phyloP scores from a whole-genome alignment of 2,113 vertebrate genomes.

The Apodemus speciosus region DNA sequence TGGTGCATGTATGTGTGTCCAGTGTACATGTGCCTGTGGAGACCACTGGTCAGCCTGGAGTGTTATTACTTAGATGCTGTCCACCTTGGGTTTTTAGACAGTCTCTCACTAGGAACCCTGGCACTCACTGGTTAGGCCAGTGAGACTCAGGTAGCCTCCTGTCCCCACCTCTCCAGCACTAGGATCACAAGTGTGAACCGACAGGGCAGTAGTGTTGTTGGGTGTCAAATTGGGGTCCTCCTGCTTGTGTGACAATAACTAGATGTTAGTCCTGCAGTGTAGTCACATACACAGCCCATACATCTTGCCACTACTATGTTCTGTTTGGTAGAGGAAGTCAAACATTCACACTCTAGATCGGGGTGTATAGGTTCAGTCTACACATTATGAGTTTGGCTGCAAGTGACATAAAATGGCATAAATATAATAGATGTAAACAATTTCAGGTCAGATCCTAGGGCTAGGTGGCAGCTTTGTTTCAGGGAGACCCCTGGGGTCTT shows the following conservation, averaged over 20 bases:
- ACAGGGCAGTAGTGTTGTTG: too few relatives aligned
- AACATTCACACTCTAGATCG: background rate
- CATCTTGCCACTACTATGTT: background rate
- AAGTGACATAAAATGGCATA: conserved; percentile 7
- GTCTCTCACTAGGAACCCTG: background rate
- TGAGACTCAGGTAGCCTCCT: background rate
- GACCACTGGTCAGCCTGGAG: background rate
- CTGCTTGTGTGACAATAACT: background rate
- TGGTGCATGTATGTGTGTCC: background rate
- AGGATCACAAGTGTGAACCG: background rate
- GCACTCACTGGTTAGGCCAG: too few relatives aligned
- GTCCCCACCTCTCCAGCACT: background rate
- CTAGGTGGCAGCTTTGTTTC: background rate
- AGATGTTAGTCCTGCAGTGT: background rate
- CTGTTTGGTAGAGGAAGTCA: conserved; percentile 10
- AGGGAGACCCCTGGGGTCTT: background rate
- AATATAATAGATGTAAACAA: background rate
- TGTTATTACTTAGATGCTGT: background rate
- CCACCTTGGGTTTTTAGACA: background rate
- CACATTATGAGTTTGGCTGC: conserved; percentile 17
- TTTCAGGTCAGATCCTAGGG: background rate
- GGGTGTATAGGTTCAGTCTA: background rate
- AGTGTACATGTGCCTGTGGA: background rate
- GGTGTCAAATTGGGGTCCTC: background rate
- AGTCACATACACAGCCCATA: background rate